These are phyloP conservation scores for Elymnias hypermnestra DNA, from an alignment of 1,140 invertebrate genomes.

Conservation along the genomic window DNA sequence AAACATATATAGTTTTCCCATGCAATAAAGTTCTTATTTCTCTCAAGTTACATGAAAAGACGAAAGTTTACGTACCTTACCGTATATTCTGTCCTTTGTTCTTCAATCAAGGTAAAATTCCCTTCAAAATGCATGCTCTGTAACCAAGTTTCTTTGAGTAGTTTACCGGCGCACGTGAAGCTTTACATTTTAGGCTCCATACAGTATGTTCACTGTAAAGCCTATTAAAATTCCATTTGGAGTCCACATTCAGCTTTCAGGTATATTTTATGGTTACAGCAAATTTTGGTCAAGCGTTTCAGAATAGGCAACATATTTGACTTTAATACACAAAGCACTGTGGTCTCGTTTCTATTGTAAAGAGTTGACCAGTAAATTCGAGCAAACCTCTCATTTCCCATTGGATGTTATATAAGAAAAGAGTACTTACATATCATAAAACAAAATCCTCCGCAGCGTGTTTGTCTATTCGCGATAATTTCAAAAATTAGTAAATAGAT, in stretches of 20 bases:
- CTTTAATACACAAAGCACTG: not conserved
- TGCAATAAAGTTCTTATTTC: too few relatives aligned
- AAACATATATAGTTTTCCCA: too few relatives aligned
- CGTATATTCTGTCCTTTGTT: too few relatives aligned
- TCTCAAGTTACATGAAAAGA: too few relatives aligned
- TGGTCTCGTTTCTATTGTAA: not conserved
- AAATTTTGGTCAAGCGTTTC: slow-evolving; percentile 1
- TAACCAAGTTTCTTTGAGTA: slow-evolving; percentile 1
- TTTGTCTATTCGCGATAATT: too few relatives aligned
- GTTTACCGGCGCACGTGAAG: not conserved
- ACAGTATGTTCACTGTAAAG: slow-evolving; percentile 10
- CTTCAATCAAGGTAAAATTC: not conserved
- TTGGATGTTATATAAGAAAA: too few relatives aligned
- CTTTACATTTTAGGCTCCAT: slow-evolving; percentile 5
- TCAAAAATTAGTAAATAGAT: too few relatives aligned
- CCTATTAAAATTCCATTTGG: slow-evolving; percentile 24
- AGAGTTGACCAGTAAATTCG: too few relatives aligned
- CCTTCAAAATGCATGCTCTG: slow-evolving; percentile 6
- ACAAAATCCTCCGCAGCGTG: too few relatives aligned
- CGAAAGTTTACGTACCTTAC: too few relatives aligned
- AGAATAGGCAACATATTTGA: not conserved
- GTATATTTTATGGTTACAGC: slow-evolving; percentile 4
- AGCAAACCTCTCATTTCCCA: too few relatives aligned
- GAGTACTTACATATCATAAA: too few relatives aligned
- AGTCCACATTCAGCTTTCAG: slow-evolving; percentile 10